phyloP scores from a whole-genome alignment of 1,140 invertebrate species.

The Physella acuta region DNA sequence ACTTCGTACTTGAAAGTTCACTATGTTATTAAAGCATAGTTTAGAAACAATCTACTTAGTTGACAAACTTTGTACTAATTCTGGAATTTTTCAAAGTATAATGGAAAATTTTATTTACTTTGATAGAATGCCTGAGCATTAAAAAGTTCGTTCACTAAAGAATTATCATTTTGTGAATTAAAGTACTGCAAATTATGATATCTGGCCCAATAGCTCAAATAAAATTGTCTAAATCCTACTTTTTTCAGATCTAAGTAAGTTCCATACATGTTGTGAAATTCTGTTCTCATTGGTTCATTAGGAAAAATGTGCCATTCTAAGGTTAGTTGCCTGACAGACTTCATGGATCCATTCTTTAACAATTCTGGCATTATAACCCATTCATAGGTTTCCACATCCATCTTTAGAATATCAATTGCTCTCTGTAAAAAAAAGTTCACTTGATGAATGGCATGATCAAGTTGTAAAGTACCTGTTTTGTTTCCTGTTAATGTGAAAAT shows the following conservation, averaged over 20 bases:
- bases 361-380: constrained; percentile 25
- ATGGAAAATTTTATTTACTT: too few relatives aligned
- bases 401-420: constrained; percentile 28
- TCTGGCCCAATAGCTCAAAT: background rate
- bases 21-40: too few relatives aligned
- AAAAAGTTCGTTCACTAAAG: background rate
- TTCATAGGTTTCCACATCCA: constrained; percentile 31
- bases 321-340: constrained; percentile 17
- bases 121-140: too few relatives aligned
- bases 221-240: constrained; percentile 20
- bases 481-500: too few relatives aligned
- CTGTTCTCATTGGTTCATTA: constrained; percentile 19
- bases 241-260: constrained; percentile 14
- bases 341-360: constrained; percentile 11
- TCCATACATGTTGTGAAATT: constrained; percentile 19
- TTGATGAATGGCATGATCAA: too few relatives aligned
- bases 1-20: too few relatives aligned
- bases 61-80: too few relatives aligned
- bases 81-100: too few relatives aligned
- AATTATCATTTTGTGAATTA: background rate
- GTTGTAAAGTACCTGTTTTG: too few relatives aligned
- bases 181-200: background rate
- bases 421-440: too few relatives aligned
- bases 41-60: background rate
- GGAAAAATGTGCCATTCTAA: constrained; percentile 33